Conservation (phyloP, 2,888 invertebrate species). For the Odontocerum albicorne region DNA sequence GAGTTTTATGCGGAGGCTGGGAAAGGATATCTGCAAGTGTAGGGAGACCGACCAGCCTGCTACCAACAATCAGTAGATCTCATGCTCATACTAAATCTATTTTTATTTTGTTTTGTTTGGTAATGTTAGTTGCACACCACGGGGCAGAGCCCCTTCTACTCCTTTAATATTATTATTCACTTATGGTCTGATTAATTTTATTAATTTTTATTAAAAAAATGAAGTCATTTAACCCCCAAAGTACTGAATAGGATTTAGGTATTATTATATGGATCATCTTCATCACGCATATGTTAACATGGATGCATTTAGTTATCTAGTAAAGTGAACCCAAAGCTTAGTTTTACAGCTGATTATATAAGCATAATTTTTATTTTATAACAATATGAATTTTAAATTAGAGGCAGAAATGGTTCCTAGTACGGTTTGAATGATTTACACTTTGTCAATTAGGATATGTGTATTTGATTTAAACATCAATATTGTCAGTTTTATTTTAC, state of each 20-base stretch:
- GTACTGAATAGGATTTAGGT: slow-evolving; percentile 53
- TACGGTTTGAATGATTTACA: slow-evolving; percentile 55
- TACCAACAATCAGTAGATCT: slow-evolving; percentile 31
- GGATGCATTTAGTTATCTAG: slow-evolving; percentile 57
- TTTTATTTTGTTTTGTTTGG: slow-evolving; percentile 34
- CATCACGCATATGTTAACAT: slow-evolving; percentile 23
- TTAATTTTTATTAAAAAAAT: slow-evolving; percentile 40
- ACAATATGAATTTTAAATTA: slow-evolving; percentile 49
- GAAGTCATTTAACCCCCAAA: slow-evolving; percentile 56
- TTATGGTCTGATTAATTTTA: slow-evolving; percentile 48
- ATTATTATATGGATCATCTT: slow-evolving; percentile 39
- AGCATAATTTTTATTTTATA: slow-evolving; percentile 37
- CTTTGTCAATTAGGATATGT: slow-evolving; percentile 60
- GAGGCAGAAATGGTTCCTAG: slow-evolving; percentile 62
- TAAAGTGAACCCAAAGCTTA: slow-evolving; percentile 60
- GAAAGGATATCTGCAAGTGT: no score
- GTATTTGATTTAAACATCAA: slow-evolving; percentile 41
- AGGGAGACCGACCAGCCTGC: slow-evolving; percentile 20
- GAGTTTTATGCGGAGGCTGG: no score
- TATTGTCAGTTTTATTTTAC: slow-evolving; percentile 9
- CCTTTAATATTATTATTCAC: slow-evolving; percentile 33
- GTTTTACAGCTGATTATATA: slow-evolving; percentile 42
- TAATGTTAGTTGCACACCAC: slow-evolving; percentile 34
- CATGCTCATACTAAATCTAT: slow-evolving; percentile 34
- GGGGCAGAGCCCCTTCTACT: slow-evolving; percentile 30